These are phyloP conservation scores for Aleiodes sp. DNA, from an alignment of 1,140 invertebrate genomes.

Conservation along the genomic window DNA sequence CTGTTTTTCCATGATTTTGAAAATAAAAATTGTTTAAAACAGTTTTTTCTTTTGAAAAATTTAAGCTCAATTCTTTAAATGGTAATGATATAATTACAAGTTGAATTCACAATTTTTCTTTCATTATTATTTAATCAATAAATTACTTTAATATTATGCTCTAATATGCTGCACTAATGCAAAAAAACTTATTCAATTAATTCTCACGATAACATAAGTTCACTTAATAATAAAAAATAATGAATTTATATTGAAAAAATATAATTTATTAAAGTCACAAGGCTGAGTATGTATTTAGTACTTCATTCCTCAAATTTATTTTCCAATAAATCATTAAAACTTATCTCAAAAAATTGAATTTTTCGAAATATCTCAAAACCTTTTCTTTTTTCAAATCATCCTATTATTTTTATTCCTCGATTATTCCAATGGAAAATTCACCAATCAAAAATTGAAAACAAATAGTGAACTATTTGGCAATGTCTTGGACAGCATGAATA, in stretches of 20 bases:
- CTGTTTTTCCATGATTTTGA: not conserved
- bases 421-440: too few species aligned
- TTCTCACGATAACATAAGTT: not conserved
- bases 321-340: too few species aligned
- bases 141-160: slow-evolving; percentile 1
- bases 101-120: not conserved
- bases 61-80: not conserved
- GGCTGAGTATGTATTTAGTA: not conserved
- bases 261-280: slow-evolving; percentile 10
- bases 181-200: not conserved
- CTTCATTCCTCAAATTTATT: too few species aligned
- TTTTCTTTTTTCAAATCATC: too few species aligned
- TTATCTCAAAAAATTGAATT: too few species aligned
- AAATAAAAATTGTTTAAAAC: not conserved
- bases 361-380: too few species aligned
- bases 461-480: slow-evolving; percentile 15
- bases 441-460: not conserved
- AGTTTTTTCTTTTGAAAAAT: too few species aligned
- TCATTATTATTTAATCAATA: not conserved
- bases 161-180: slow-evolving; percentile 6
- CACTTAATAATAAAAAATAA: not conserved
- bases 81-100: not conserved
- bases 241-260: slow-evolving; percentile 6
- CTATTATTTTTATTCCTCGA: too few species aligned
- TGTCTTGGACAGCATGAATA: slow-evolving; percentile 7